A percentile compares a stretch with the other conserved stretches of the same genome.
These are phyloP conservation scores for Cyanoramphus novaezelandiae DNA, from an alignment of 2,113 vertebrate species.

Conservation along the genomic window DNA sequence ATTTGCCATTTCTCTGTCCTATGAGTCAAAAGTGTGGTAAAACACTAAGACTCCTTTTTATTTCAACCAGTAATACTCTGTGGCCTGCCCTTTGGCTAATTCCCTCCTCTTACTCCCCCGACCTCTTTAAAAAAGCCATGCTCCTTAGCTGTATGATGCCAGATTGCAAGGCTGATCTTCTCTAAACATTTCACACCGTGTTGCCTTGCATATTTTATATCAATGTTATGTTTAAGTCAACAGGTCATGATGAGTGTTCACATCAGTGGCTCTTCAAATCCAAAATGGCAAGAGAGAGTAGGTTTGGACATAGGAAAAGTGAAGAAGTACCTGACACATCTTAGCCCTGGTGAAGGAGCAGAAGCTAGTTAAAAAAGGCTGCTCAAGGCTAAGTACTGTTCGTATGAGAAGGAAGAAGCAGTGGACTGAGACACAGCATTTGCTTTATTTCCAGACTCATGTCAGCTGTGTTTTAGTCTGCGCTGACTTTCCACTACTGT, in stretches of 20 bases:
- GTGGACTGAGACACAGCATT: background rate
- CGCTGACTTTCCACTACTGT: background rate
- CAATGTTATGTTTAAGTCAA: background rate
- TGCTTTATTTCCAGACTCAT: background rate
- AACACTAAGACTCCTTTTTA: background rate
- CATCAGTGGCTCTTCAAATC: background rate
- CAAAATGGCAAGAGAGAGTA: background rate
- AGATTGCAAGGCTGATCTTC: background rate
- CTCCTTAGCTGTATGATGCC: background rate
- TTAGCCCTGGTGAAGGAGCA: background rate
- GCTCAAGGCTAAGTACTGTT: background rate
- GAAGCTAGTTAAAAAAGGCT: background rate
- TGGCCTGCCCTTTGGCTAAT: background rate
- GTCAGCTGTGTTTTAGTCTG: background rate
- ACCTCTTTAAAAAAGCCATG: background rate
- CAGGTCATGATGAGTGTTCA: background rate
- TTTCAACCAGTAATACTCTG: background rate
- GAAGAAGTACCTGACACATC: background rate
- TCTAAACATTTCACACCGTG: background rate
- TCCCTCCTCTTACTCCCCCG: background rate
- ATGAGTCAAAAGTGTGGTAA: background rate
- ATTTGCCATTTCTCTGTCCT: background rate
- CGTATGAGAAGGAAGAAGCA: background rate
- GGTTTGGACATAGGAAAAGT: background rate
- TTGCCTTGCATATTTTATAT: constrained; percentile 6